A percentile compares a stretch with the other conserved stretches of the same genome.
These are phyloP conservation scores for Pachyseris speciosa DNA, from an alignment of 64 coral and sea anemone species.

Conservation along the genomic window DNA sequence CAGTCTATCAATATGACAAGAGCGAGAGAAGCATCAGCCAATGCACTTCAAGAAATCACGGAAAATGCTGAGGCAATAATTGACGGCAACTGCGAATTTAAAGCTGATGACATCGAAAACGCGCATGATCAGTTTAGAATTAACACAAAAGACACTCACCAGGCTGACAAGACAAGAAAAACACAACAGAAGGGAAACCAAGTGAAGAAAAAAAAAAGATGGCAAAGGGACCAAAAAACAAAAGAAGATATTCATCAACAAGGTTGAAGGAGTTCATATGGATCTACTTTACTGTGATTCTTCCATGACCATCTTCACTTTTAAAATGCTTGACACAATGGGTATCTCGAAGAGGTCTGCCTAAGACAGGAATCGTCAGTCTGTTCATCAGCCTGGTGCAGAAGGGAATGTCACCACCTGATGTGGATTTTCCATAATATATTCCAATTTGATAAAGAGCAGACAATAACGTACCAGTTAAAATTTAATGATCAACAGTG, in stretches of 20 bases:
- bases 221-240: background rate
- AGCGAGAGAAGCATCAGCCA: background rate
- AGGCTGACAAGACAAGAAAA: conserved; percentile 4
- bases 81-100: background rate
- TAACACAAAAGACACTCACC: conserved; percentile 28
- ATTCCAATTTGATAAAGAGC: conserved; percentile 32
- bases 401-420: conserved; percentile 43
- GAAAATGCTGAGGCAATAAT: conserved; percentile 18
- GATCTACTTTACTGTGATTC: conserved; percentile 13
- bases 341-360: too few species aligned
- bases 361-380: too few species aligned
- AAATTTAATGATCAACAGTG: conserved; percentile 6
- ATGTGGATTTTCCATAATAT: conserved; percentile 34
- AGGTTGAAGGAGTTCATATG: conserved; percentile 16
- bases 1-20: background rate
- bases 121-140: conserved; percentile 16
- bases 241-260: conserved; percentile 14
- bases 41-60: background rate
- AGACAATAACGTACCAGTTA: background rate
- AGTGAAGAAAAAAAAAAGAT: background rate
- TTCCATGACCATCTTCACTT: conserved; percentile 3
- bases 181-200: conserved; percentile 1
- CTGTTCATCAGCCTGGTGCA: background rate
- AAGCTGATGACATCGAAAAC: conserved; percentile 4
- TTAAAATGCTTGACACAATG: conserved; percentile 4